Evolutionary conservation across 2,113 vertebrate genomes (phyloP).

Genomic region (Cyphomyrus discorhynchus): DNA sequence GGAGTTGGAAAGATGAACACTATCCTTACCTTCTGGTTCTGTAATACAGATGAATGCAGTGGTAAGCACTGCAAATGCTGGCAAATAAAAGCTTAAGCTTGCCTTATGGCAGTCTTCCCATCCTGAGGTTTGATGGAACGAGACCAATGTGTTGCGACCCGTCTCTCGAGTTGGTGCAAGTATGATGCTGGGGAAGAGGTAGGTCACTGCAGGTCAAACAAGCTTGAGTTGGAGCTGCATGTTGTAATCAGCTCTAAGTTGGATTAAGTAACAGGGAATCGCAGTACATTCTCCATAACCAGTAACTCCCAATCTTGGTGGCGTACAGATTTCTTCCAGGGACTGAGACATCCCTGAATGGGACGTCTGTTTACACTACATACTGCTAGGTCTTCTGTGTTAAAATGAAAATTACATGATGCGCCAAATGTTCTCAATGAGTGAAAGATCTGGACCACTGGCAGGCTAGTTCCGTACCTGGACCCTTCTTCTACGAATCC

Average conservation of each 20-base stretch:
- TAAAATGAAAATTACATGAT: no score
- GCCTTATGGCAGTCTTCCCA: neutral
- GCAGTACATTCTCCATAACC: neutral
- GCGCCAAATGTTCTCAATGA: no score
- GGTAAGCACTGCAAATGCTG: neutral
- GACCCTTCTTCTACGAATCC: no score
- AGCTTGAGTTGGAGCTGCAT: neutral
- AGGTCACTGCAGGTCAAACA: neutral
- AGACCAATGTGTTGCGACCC: no score
- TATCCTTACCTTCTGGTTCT: neutral
- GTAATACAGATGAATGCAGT: neutral
- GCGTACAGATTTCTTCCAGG: neutral
- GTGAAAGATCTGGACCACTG: no score
- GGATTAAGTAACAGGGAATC: no score
- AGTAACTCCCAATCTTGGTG: neutral
- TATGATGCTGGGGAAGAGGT: neutral
- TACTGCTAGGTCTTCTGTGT: no score
- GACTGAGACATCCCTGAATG: neutral
- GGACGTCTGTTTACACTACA: neutral
- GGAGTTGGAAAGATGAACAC: neutral
- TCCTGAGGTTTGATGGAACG: neutral
- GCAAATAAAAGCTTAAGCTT: neutral
- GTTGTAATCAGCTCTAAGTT: neutral
- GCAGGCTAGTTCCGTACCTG: no score
- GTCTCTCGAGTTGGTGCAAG: neutral